Evolutionary conservation across 1,140 invertebrate genomes (phyloP).

Genomic region (Anagrus nilaparvatae): DNA sequence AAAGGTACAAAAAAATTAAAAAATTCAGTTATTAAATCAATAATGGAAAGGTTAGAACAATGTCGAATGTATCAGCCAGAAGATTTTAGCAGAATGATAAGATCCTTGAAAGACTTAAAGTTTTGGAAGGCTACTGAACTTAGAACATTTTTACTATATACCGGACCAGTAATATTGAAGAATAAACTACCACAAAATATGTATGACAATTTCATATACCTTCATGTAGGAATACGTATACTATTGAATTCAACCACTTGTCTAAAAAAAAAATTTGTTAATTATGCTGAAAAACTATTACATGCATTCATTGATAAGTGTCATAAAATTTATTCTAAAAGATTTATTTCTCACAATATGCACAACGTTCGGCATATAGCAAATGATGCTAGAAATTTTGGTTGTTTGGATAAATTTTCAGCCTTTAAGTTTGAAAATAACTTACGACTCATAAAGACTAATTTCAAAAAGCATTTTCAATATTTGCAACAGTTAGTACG

Average conservation of each 20-base stretch:
- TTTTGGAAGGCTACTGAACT: conserved; percentile 16
- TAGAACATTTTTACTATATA: conserved; percentile 14
- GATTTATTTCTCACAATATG: conserved; percentile 15
- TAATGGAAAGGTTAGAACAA: background rate
- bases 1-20: too few relatives aligned
- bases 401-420: too few relatives aligned
- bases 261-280: background rate
- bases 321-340: conserved; percentile 15
- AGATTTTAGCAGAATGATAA: conserved; percentile 5
- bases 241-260: background rate
- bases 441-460: conserved; percentile 1
- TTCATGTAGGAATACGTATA: conserved; percentile 10
- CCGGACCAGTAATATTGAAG: conserved; percentile 11
- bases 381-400: conserved; percentile 27
- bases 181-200: background rate
- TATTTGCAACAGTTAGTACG: conserved; percentile 6
- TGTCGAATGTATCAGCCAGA: background rate
- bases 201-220: conserved; percentile 9
- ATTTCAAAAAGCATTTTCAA: conserved; percentile 4
- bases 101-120: conserved; percentile 9
- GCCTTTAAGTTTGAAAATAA: conserved; percentile 32
- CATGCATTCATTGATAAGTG: conserved; percentile 6
- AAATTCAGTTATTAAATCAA: too few relatives aligned
- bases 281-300: conserved; percentile 10
- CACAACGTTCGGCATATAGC: conserved; percentile 25